A percentile compares a stretch with the other conserved stretches of the same genome.
Evolutionary conservation across 2,113 vertebrate species (phyloP).

Genomic region (Euleptes europaea): DNA sequence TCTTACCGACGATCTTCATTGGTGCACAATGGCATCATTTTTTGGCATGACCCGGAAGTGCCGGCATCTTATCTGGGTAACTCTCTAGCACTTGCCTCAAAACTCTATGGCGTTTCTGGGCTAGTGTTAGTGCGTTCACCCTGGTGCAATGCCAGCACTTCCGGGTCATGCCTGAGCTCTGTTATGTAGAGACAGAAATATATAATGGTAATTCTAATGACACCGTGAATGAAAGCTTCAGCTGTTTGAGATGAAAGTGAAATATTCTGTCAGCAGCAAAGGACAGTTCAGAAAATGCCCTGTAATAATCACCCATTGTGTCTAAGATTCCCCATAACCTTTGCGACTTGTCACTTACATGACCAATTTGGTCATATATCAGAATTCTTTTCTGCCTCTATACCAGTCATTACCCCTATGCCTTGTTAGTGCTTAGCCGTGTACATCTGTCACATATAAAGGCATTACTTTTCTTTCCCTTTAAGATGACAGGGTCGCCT

Average conservation of each 20-base stretch:
- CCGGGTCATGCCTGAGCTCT: background rate
- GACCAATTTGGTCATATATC: constrained; percentile 73
- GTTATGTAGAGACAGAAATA: constrained; percentile 3
- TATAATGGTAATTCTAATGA: constrained; percentile 15
- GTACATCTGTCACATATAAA: constrained; percentile 67
- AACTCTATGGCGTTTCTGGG: too few relatives aligned
- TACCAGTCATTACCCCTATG: constrained; percentile 75
- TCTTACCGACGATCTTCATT: too few relatives aligned
- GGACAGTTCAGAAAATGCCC: constrained; percentile 20
- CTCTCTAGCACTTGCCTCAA: too few relatives aligned
- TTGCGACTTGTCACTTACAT: constrained; percentile 69
- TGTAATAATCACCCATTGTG: background rate
- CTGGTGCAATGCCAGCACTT: too few relatives aligned
- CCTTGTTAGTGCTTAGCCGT: constrained; percentile 71
- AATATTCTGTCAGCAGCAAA: constrained; percentile 33
- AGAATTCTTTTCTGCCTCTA: constrained; percentile 61
- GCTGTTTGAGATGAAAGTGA: constrained; percentile 16
- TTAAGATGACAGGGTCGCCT: constrained; percentile 57
- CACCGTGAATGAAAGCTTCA: constrained; percentile 11
- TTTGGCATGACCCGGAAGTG: too few relatives aligned
- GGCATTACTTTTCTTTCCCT: constrained; percentile 44
- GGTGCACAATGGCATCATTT: too few relatives aligned
- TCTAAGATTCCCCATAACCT: constrained; percentile 50
- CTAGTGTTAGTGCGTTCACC: too few relatives aligned
- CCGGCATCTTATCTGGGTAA: too few relatives aligned